Evolutionary conservation across 2,113 vertebrate species (phyloP).

Genomic region (Nycticorax nycticorax): DNA sequence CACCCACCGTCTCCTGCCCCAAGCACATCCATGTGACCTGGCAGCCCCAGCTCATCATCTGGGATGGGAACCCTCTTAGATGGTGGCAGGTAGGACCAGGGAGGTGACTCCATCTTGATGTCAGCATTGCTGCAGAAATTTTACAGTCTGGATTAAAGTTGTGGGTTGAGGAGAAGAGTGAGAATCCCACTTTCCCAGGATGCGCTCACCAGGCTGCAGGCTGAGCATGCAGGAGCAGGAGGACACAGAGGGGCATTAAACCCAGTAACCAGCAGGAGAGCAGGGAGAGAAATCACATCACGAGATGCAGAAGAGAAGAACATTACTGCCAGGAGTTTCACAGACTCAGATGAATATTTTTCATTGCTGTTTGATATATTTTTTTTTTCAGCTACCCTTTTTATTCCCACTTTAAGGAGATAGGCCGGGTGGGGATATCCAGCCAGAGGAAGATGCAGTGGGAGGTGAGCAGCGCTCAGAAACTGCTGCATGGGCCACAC

Average conservation of each 20-base stretch:
- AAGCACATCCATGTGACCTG: rapidly evolving
- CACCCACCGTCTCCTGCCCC: rapidly evolving
- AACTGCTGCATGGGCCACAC: not conserved
- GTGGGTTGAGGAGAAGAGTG: not conserved
- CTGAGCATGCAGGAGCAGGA: not conserved
- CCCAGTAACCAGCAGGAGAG: not conserved
- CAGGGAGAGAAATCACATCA: not conserved
- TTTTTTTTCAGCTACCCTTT: not conserved
- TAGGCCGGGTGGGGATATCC: rapidly evolving
- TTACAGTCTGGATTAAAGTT: not conserved
- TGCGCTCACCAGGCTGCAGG: not conserved
- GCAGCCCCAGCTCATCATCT: not conserved
- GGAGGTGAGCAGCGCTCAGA: not conserved
- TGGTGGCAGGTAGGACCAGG: too few relatives aligned
- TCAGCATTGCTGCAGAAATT: not conserved
- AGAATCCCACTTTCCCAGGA: not conserved
- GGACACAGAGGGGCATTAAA: not conserved
- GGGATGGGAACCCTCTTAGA: not conserved
- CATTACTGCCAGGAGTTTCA: not conserved
- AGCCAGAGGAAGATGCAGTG: not conserved
- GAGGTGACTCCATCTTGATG: not conserved
- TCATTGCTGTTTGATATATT: not conserved
- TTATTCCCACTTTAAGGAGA: not conserved
- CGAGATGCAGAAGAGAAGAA: not conserved
- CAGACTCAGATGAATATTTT: not conserved